A percentile compares a stretch with the other conserved stretches of the same genome.
phyloP scores from a whole-genome alignment of 2,888 invertebrate genomes.

The Bursaphelenchus okinawaensis region DNA sequence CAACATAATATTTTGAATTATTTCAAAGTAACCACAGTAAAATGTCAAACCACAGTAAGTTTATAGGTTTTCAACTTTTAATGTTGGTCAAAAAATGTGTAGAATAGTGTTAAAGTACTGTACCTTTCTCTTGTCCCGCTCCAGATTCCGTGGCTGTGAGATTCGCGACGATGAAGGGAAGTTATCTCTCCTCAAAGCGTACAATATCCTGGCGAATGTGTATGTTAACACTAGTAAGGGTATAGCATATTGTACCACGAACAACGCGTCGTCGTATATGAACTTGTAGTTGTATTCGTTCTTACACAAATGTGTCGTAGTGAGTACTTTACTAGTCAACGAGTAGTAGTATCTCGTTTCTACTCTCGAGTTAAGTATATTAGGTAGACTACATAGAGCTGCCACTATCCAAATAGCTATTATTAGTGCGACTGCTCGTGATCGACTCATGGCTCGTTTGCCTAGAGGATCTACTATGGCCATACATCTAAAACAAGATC shows the following conservation, averaged over 20 bases:
- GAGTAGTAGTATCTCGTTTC: slow-evolving; percentile 20
- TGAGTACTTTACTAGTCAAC: slow-evolving; percentile 4
- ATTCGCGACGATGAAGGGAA: slow-evolving; percentile 13
- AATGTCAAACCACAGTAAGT: not conserved
- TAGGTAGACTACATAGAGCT: slow-evolving; percentile 41
- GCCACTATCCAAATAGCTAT: slow-evolving; percentile 41
- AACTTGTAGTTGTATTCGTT: slow-evolving; percentile 20
- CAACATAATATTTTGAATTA: not conserved
- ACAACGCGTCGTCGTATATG: slow-evolving; percentile 42
- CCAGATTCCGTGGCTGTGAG: slow-evolving; percentile 29
- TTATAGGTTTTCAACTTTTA: too few relatives aligned
- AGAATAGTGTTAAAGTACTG: not conserved
- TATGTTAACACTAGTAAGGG: slow-evolving; percentile 40
- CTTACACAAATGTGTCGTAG: slow-evolving; percentile 4
- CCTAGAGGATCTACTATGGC: slow-evolving; percentile 83
- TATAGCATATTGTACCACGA: slow-evolving; percentile 44
- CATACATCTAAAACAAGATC: slow-evolving; percentile 68
- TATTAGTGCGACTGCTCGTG: slow-evolving; percentile 33
- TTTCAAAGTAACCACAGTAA: slow-evolving; percentile 2
- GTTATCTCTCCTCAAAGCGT: slow-evolving; percentile 28
- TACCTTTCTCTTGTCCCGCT: slow-evolving; percentile 39
- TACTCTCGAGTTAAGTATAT: slow-evolving; percentile 32
- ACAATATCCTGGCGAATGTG: slow-evolving; percentile 42
- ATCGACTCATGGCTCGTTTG: slow-evolving; percentile 57
- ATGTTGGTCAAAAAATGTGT: not conserved